Base-by-base conservation (phyloP, 2,113 vertebrate genomes). In the Ailuropoda melanoleuca region DNA sequence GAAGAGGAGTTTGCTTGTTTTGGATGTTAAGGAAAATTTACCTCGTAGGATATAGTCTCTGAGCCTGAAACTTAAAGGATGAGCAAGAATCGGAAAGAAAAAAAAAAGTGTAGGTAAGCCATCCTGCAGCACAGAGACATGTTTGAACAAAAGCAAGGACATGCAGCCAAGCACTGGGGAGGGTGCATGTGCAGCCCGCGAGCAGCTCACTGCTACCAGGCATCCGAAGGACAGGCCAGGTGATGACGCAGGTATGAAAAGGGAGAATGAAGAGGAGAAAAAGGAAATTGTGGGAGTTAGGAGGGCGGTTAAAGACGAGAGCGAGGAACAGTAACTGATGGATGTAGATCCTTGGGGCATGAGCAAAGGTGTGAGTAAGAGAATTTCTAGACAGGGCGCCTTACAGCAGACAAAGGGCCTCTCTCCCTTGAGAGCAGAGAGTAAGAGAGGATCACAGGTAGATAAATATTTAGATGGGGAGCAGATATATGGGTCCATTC, bases 181-280 rank as follows among this genome's bases (percentile, higher is more conserved):
- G 37, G 18, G 4, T 18, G 2, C 6, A 3, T 15, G 29, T 50
- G 37, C 31, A 0, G 3, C 18, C 10, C 64, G 17, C 1, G 48
- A 53, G 8, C 14, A 70, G 10, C 15, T 46, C 26, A 37, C 23
- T 18, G 26, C 6, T 37, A 18, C 6, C 5, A 4, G 13, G 9
- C 39, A 24, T 31, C 13, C 37, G 46, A n/a, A 70, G 21, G 93
- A 43, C 4, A 18, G 31, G 7, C 18, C 8, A 56, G 55, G n/a
- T 37, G 19, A 34, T n/a, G 62, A 37, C 39, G 8, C 24, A 58
- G 8, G 10, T 9, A 39, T 21, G n/a, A 37, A 31, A 83, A 17
- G 19, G 13, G 14, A 85, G 10, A 17, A 6, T 8, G 31, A 43
- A 70, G 46, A 77, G 34, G 77, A 78, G 50, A 34, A 70, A 50